A percentile compares a stretch with the other conserved stretches of the same genome.
phyloP scores from a whole-genome alignment of 2,113 vertebrate genomes.

The Nothoprocta pentlandii region DNA sequence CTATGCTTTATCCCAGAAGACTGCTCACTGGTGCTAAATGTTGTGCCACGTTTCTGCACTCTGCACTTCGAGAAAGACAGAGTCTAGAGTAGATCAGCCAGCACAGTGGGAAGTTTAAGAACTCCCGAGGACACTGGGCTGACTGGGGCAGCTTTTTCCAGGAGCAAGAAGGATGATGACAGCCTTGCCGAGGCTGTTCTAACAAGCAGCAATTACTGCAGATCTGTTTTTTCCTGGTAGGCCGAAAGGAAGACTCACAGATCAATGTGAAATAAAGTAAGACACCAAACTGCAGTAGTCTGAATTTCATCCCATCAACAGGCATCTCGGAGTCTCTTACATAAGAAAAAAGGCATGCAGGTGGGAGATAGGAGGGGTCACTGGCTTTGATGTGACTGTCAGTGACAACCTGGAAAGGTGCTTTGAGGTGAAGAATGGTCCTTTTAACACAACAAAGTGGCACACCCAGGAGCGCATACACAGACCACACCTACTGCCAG shows the following conservation, averaged over 20 bases:
- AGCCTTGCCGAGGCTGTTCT: not conserved
- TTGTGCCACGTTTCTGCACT: not conserved
- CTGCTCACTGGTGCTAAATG: not conserved
- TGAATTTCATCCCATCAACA: slow-evolving; percentile 11
- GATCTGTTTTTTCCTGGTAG: not conserved
- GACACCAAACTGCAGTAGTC: not conserved
- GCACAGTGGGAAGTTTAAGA: not conserved
- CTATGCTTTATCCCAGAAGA: not conserved
- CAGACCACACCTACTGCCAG: slow-evolving; percentile 50
- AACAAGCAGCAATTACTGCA: not conserved
- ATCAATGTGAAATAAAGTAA: not conserved
- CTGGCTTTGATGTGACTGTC: slow-evolving; percentile 53
- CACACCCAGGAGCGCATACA: slow-evolving; percentile 51
- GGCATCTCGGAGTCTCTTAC: slow-evolving; percentile 13
- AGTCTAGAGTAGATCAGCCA: not conserved
- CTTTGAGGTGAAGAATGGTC: slow-evolving; percentile 67
- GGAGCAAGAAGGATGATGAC: not conserved
- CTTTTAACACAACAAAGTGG: slow-evolving; percentile 59
- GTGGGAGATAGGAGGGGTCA: slow-evolving; percentile 51
- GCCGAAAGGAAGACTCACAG: not conserved
- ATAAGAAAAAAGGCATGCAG: slow-evolving; percentile 12
- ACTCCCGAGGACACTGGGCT: not conserved
- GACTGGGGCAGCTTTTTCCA: not conserved
- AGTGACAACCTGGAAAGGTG: slow-evolving; percentile 54
- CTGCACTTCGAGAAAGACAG: not conserved